Base-by-base conservation (phyloP, 1,140 invertebrate genomes). In the Frieseomelitta varia region DNA sequence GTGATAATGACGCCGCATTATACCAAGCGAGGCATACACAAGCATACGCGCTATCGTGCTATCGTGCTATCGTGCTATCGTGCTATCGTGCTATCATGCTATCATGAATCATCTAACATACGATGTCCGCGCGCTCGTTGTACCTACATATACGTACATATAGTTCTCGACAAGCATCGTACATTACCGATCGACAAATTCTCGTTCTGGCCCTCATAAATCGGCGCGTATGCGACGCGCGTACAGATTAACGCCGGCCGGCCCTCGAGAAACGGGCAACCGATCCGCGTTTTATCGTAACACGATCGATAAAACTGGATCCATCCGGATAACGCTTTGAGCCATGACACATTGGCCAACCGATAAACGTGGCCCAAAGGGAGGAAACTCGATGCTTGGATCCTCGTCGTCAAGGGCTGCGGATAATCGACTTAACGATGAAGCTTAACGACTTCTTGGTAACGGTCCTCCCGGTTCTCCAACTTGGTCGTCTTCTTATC, bases 371-470 rank as follows among this genome's bases (percentile, higher is more conserved):
- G 72, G 73, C 61, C 68, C 67, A 27, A 34, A 76, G 61, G 55
- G 51, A 71, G 86, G 89, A 91, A 91, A 91, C 85, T 88, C 90
- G 89, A 88, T 90, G 89, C 87, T 83, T 69, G 82, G 83, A 90
- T 88, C 67, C 79, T 51, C 72, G 86, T 90, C 87, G 90, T 89
- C 90, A 80, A 85, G 89, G 85, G 87, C 89, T 85, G 79, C 83
- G 89, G 85, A 89, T 91, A 91, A 91, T 91, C 90, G 90, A 91
- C 89, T 91, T 91, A 91, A 91, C 90, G 91, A 91, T 87, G 86
- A 85, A 84, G 84, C 87, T 91, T 91, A 90, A 91, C 89, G 91
- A 91, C 90, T 91, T 91, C 87, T 86, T 68, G 87, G 91, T 91
- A 91, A 91, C 90, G 91, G 88, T 88, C 82, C 63, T 61, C 3